phyloP scores from a whole-genome alignment of 1,140 invertebrate species.

The Octopus bimaculoides region DNA sequence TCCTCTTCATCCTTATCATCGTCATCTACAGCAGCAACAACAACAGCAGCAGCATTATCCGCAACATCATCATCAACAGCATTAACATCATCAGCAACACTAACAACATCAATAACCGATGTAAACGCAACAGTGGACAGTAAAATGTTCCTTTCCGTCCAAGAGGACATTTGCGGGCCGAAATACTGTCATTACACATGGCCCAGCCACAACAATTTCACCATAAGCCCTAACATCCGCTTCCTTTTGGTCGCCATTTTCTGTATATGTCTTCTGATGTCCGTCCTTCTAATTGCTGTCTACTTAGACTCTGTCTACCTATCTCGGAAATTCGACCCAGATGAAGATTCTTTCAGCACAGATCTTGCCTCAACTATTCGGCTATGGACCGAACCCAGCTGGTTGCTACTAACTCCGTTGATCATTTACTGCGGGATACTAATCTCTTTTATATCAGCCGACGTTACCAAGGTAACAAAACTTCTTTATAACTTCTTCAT shows the following conservation, averaged over 20 bases:
- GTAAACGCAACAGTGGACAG: neutral
- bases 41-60: neutral
- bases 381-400: neutral
- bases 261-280: neutral
- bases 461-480: neutral
- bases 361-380: neutral
- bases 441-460: conserved; percentile 2
- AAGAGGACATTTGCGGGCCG: neutral
- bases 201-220: neutral
- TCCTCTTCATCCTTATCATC: neutral
- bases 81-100: neutral
- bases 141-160: neutral
- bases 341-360: neutral
- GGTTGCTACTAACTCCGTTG: neutral
- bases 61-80: neutral
- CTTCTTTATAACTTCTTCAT: neutral
- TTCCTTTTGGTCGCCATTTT: neutral
- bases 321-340: neutral
- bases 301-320: neutral
- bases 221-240: neutral
- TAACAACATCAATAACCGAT: neutral
- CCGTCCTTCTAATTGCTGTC: neutral
- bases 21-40: neutral
- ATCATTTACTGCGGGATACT: neutral
- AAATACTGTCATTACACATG: conserved; percentile 5